phyloP scores from a whole-genome alignment of 2,113 vertebrate genomes.

The Solenodon paradoxus region DNA sequence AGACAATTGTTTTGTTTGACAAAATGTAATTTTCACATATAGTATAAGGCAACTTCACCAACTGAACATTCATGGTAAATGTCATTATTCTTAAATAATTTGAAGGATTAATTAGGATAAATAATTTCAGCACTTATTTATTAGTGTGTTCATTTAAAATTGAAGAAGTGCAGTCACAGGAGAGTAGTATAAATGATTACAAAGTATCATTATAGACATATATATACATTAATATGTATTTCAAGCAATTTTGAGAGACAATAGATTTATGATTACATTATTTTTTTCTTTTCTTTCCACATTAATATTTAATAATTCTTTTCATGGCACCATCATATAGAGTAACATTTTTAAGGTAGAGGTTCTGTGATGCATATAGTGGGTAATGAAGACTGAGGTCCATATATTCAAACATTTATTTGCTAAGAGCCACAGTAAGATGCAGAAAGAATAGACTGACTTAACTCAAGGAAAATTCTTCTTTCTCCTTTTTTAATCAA shows the following conservation, averaged over 20 bases:
- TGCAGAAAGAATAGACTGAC: background rate
- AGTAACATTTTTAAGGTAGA: background rate
- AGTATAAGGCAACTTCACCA: background rate
- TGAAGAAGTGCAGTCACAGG: background rate
- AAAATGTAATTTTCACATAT: conserved; percentile 33
- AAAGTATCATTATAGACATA: background rate
- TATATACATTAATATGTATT: background rate
- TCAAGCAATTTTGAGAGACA: background rate
- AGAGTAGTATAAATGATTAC: background rate
- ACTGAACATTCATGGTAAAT: background rate
- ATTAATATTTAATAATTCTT: conserved; percentile 2
- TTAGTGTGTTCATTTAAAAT: background rate
- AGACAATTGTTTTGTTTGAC: conserved; percentile 19
- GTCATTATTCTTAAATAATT: conserved; percentile 34
- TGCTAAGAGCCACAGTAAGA: background rate
- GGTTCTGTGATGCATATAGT: background rate
- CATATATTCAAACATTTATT: background rate
- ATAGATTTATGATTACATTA: background rate
- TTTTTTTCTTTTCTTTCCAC: background rate
- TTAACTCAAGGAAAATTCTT: background rate
- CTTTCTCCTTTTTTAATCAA: background rate
- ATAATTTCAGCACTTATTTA: conserved; percentile 28
- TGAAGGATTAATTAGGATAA: background rate
- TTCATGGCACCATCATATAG: background rate
- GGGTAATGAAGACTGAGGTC: background rate